A percentile compares a stretch with the other conserved stretches of the same genome.
These are phyloP conservation scores for Pristis pectinata DNA, from an alignment of 2,797 vertebrate species.

Conservation along the genomic window DNA sequence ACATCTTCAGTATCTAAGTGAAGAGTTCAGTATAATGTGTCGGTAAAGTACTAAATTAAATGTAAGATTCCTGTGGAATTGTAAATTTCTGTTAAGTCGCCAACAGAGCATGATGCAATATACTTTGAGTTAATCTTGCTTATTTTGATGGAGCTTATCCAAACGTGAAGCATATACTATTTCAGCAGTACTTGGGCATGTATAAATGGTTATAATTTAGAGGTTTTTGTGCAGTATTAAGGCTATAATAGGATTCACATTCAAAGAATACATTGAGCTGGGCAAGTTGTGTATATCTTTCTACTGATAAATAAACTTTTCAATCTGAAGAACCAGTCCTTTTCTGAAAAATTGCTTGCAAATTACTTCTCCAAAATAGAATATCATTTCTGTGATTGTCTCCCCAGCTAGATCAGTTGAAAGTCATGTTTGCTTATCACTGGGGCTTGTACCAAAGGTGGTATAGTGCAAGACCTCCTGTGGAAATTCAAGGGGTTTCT, in stretches of 20 bases:
- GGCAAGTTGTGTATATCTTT: background rate
- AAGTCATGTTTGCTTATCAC: background rate
- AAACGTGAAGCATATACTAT: background rate
- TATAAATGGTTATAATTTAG: background rate
- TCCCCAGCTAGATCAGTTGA: background rate
- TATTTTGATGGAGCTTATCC: background rate
- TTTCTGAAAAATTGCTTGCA: background rate
- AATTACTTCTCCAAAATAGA: background rate
- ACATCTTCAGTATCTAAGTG: background rate
- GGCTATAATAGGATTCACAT: background rate
- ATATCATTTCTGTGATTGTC: background rate
- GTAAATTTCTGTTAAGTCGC: conserved; percentile 63
- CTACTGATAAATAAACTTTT: background rate
- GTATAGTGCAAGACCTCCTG: background rate
- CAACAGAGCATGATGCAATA: conserved; percentile 54
- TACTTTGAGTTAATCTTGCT: conserved; percentile 50
- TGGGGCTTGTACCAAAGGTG: too few species aligned
- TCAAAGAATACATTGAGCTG: background rate
- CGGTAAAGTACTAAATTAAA: conserved; percentile 40
- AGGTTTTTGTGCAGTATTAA: background rate
- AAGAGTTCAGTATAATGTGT: background rate
- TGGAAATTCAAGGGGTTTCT: background rate
- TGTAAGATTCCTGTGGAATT: conserved; percentile 73
- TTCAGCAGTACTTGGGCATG: background rate
- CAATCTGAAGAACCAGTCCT: background rate